phyloP scores from a whole-genome alignment of 2,113 vertebrate species.

The Nipponia nippon region DNA sequence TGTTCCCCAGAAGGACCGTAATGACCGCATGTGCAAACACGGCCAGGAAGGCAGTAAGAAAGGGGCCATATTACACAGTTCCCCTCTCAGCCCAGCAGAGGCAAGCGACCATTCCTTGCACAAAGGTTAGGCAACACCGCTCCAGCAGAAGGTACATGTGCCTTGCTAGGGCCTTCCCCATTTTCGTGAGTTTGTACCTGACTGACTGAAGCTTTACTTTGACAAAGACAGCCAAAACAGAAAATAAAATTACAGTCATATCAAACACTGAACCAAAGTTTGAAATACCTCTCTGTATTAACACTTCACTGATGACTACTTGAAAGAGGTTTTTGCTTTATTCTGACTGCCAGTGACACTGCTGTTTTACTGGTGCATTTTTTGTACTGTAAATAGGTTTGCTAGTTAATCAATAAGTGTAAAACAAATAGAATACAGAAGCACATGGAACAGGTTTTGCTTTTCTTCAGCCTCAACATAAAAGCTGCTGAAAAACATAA shows the following conservation, averaged over 20 bases:
- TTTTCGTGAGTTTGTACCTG: not conserved
- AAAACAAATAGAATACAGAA: not conserved
- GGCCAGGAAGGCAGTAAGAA: not conserved
- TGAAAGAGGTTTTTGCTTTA: not conserved
- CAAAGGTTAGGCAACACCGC: not conserved
- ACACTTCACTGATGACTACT: not conserved
- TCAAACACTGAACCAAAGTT: not conserved
- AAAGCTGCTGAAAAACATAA: not conserved
- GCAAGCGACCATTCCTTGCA: not conserved
- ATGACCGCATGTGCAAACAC: accelerated
- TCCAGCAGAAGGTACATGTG: not conserved
- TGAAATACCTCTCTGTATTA: not conserved
- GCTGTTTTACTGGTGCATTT: not conserved
- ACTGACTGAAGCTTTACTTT: not conserved
- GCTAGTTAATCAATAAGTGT: slow-evolving; percentile 1
- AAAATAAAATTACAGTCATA: not conserved
- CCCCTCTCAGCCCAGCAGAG: not conserved
- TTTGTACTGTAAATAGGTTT: not conserved
- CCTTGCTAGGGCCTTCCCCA: not conserved
- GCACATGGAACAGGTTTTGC: not conserved
- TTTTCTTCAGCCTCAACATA: not conserved
- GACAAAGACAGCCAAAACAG: not conserved
- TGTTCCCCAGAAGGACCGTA: not conserved
- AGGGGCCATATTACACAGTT: not conserved
- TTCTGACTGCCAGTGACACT: not conserved